These are phyloP conservation scores for Maniola jurtina DNA, from an alignment of 1,140 invertebrate species.

Conservation along the genomic window DNA sequence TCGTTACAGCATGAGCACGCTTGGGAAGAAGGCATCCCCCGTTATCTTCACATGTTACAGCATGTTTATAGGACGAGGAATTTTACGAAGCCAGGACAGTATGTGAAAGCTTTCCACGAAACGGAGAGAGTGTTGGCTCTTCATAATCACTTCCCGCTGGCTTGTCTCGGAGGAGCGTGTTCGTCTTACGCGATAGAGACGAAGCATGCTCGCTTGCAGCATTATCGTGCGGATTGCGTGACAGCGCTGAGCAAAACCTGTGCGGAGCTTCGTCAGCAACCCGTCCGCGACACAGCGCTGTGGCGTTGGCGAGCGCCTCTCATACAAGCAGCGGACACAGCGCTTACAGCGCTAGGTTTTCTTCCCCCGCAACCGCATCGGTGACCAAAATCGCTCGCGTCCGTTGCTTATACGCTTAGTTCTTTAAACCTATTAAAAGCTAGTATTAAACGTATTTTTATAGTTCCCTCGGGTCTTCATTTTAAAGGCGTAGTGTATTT, in stretches of 20 bases:
- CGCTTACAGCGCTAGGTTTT: conserved; percentile 86
- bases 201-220: conserved; percentile 92
- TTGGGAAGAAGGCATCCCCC: conserved; percentile 90
- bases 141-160: conserved; percentile 95
- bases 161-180: conserved; percentile 91
- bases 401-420: conserved; percentile 40
- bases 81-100: conserved; percentile 95
- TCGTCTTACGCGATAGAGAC: conserved; percentile 92
- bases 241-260: conserved; percentile 93
- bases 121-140: conserved; percentile 92
- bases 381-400: conserved; percentile 38
- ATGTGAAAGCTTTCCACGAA: conserved; percentile 97
- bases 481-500: conserved; percentile 13
- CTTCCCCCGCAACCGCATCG: conserved; percentile 78
- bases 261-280: conserved; percentile 89
- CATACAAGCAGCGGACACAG: conserved; percentile 83
- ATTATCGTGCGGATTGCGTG: conserved; percentile 95
- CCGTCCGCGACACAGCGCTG: conserved; percentile 91
- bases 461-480: conserved; percentile 41
- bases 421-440: conserved; percentile 41
- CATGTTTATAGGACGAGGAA: conserved; percentile 94
- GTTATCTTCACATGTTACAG: conserved; percentile 96
- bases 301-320: conserved; percentile 92
- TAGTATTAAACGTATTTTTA: conserved; percentile 65
- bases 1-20: conserved; percentile 90